Base-by-base conservation (phyloP, 2,797 vertebrate genomes). In the Myoxocephalus aenaeus region DNA sequence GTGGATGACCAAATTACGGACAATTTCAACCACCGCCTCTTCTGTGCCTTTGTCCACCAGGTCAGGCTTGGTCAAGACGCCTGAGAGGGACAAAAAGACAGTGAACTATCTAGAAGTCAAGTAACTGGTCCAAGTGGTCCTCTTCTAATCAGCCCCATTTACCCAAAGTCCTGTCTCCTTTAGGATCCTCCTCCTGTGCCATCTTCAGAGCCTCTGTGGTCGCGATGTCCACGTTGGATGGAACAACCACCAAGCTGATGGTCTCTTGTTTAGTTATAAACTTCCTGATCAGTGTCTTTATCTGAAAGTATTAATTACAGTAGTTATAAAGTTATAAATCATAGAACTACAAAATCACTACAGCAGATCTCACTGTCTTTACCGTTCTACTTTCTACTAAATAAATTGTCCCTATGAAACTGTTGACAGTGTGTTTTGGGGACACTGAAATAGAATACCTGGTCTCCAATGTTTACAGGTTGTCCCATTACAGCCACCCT, bases 191-290 rank as follows among this genome's bases (percentile, higher is more conserved):
- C 40, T 94, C 90, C 77, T 95, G 95, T 5, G 97, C 97, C 96
- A 99, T 98, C 91, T 95, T 94, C 90, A 98, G 79, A 0, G 97
- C 97, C 85, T 98, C 97, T 0, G 96, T 97, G 77, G 97, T 98
- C 25, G 96, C 96, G 1, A 98, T 97, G 89, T 98, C 97, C 90
- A 98, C 95, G 0, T 97, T 98, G 70, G 95, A 92, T 0, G 97
- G 96, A 69, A 98, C 96, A 61, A 98, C 97, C 27, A 97, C 96
- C 88, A 98, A 77, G 84, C 92, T 97, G 85, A 99, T 94, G 0
- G 97, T 98, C 86, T 98, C 95, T 92, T 97, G 95, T 86, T 83
- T 96, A 7, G 5, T 56, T 84, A 98, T 97, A 68, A 95, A 95
- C 12, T 29, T 95, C 59, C 2, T 82, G 75, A 99, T 97, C 22